Evolutionary conservation across 2,797 vertebrate species (phyloP), one percentile per base, ranked within the genome.

Genomic region (Pterois miles): DNA sequence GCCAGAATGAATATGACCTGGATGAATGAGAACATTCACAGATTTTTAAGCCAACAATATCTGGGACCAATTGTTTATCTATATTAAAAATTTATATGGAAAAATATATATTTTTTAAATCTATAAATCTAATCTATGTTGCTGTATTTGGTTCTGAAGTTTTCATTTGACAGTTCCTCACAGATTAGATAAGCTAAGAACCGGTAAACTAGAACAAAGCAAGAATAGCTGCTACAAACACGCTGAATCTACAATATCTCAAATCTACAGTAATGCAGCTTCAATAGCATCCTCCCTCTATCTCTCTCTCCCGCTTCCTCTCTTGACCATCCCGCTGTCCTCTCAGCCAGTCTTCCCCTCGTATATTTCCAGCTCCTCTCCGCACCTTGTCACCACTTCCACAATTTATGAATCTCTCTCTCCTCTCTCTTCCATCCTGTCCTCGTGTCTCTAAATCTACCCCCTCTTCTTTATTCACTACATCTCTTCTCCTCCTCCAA

Each of bases 391-490:
- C 90, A 88, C 85, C 78, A 58, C 74, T 25, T 71, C 68, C 56
- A 7, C 78, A 38, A 89, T 91, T 91, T 91, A 91, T 88, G 72
- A 74, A 63, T 87, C 77, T 48, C 72, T 54, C 60, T 60, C 65
- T 50, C 71, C 43, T 20, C 76, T 57, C 76, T 67, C 75, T 27
- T 65, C 69, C 68, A 75, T 71, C 62, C 74, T 64, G 46, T 76
- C 68, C 53, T 80, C 60, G 2, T 81, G 78, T 86, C 85, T 89
- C 71, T 91, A 90, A 90, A 88, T 89, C 81, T 86, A 65, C 64
- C 69, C 54, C 70, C 74, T 74, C 46, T 71, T 83, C 71, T 80
- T 79, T 80, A 75, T 75, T 82, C 80, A 76, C 73, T 64, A 8
- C 3, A 59, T 60, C 66, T 73, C 58, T 56, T 69, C 67, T 63